phyloP scores from a whole-genome alignment of 2,113 vertebrate genomes.

The Cyanoramphus novaezelandiae region DNA sequence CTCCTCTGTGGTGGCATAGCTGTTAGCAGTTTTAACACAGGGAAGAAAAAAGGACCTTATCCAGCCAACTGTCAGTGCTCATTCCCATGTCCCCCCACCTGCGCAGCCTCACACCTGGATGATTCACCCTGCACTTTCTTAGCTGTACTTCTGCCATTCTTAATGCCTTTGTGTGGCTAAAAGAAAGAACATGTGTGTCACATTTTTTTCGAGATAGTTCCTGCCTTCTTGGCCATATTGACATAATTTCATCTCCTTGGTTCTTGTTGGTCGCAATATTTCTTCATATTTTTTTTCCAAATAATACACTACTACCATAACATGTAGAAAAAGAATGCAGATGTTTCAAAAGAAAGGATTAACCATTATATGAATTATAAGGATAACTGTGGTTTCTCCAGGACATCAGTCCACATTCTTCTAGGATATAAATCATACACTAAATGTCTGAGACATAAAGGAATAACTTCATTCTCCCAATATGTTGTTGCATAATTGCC shows the following conservation, averaged over 20 bases:
- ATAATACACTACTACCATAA: not conserved
- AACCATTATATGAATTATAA: not conserved
- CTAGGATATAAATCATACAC: not conserved
- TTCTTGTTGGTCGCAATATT: not conserved
- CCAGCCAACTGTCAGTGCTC: not conserved
- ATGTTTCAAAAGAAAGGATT: not conserved
- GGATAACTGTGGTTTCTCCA: not conserved
- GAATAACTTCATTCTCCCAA: not conserved
- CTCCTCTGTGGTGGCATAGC: not conserved
- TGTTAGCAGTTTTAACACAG: not conserved
- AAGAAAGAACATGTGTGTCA: not conserved
- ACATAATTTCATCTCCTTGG: not conserved
- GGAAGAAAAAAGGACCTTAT: not conserved
- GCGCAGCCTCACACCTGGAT: not conserved
- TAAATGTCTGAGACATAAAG: constrained; percentile 27
- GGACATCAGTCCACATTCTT: constrained; percentile 44
- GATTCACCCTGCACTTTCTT: not conserved
- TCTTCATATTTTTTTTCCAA: not conserved
- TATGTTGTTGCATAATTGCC: constrained; percentile 38
- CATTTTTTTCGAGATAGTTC: not conserved
- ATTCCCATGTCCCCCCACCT: not conserved
- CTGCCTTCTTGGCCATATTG: not conserved
- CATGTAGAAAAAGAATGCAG: not conserved
- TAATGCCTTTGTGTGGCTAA: not conserved
- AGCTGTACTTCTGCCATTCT: not conserved